Conservation (phyloP, 2,797 vertebrate genomes). For the Alosa sapidissima region DNA sequence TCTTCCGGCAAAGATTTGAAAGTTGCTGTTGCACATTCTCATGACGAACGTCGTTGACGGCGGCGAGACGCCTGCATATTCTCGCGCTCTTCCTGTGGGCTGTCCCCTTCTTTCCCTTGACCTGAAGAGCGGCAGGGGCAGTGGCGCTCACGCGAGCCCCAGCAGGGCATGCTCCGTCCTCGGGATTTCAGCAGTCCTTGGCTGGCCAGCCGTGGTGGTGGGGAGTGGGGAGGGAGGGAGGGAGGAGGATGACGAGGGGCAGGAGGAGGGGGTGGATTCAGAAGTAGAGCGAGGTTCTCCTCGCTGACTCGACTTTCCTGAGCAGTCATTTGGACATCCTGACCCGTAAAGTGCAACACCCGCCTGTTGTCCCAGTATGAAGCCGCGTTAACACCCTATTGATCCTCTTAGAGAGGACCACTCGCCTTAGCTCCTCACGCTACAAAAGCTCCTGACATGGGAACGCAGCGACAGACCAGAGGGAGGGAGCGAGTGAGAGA, state of each 20-base stretch:
- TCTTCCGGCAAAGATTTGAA: constrained; percentile 72
- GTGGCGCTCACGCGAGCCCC: constrained; percentile 50
- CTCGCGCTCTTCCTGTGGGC: constrained; percentile 53
- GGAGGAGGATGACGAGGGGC: neutral
- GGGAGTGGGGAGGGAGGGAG: neutral
- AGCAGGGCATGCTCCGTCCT: constrained; percentile 52
- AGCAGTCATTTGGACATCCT: constrained; percentile 72
- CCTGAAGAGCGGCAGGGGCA: constrained; percentile 39
- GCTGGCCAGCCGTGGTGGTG: constrained; percentile 1
- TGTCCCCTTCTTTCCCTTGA: constrained; percentile 3
- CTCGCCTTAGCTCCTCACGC: constrained; percentile 57
- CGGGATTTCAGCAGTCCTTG: neutral
- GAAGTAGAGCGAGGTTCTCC: neutral
- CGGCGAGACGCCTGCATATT: constrained; percentile 65
- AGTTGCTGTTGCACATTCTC: constrained; percentile 73
- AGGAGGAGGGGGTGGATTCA: neutral
- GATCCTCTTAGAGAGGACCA: constrained; percentile 70
- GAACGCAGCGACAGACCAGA: constrained; percentile 15
- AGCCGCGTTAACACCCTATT: constrained; percentile 62
- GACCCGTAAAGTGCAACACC: constrained; percentile 65
- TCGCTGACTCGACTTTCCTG: constrained; percentile 30
- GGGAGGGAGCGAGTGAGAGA: constrained; percentile 27
- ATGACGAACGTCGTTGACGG: constrained; percentile 58
- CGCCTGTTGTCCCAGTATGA: constrained; percentile 58
- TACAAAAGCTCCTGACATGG: constrained; percentile 26